Evolutionary conservation across 1,140 invertebrate genomes (phyloP).

Genomic region (Heliconius nattereri): DNA sequence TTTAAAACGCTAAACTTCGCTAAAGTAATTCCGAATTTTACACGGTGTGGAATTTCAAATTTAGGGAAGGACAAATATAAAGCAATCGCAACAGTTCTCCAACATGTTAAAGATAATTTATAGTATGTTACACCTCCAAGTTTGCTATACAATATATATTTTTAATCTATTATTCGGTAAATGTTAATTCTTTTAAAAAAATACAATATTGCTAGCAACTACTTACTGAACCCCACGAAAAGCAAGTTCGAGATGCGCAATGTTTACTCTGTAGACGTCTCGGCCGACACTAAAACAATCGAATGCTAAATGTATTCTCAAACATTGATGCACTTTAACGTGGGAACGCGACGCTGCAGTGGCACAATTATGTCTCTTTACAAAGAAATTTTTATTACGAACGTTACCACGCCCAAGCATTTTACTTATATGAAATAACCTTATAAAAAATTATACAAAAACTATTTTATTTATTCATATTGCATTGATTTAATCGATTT

Average conservation of each 20-base stretch:
- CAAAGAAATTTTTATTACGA: constrained; percentile 32
- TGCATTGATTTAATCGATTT: too few relatives aligned
- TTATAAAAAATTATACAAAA: not conserved
- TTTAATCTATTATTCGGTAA: not conserved
- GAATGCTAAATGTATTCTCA: constrained; percentile 76
- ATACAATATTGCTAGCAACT: not conserved
- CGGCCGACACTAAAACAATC: constrained; percentile 79
- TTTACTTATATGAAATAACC: not conserved
- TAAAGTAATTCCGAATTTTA: constrained; percentile 47
- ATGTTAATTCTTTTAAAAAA: not conserved
- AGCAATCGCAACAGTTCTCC: not conserved
- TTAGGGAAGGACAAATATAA: constrained; percentile 25
- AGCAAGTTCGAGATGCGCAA: constrained; percentile 43
- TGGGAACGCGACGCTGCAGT: constrained; percentile 73
- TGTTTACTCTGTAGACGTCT: constrained; percentile 73
- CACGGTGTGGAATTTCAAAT: constrained; percentile 39
- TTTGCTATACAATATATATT: not conserved
- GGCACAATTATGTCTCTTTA: constrained; percentile 71
- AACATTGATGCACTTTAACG: constrained; percentile 77
- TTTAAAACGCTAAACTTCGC: constrained; percentile 50
- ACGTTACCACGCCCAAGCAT: not conserved
- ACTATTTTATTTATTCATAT: not conserved
- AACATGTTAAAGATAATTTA: not conserved
- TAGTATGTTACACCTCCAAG: not conserved
- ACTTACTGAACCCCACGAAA: constrained; percentile 12